Conservation (phyloP, 2,113 vertebrate genomes). For the Chionomys nivalis region DNA sequence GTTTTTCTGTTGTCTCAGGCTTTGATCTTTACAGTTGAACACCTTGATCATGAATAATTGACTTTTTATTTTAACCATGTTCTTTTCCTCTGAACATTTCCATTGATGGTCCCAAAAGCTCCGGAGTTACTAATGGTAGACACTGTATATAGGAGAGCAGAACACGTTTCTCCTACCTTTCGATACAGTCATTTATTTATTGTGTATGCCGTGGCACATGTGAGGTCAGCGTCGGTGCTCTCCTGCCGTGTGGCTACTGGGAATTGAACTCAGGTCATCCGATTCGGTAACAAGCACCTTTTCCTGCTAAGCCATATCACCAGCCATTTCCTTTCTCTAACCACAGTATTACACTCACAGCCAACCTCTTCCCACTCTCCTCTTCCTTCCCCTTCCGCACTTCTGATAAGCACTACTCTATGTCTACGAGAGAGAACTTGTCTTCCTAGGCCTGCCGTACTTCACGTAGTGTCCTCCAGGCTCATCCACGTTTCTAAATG, state of each 20-base stretch:
- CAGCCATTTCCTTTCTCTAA: not conserved
- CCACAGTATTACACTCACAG: not conserved
- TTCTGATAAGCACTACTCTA: not conserved
- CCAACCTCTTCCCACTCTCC: not conserved
- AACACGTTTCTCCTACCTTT: not conserved
- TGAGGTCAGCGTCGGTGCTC: not conserved
- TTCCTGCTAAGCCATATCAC: too few species aligned
- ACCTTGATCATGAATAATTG: not conserved
- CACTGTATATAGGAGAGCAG: not conserved
- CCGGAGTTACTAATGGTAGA: not conserved
- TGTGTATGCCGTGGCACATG: not conserved
- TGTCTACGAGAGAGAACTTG: not conserved
- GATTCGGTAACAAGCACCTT: not conserved
- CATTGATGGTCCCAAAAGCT: not conserved
- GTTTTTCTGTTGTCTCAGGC: not conserved
- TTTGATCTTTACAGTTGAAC: constrained; percentile 1
- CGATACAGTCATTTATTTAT: not conserved
- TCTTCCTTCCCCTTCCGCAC: not conserved
- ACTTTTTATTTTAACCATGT: not conserved
- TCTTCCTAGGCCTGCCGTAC: not conserved
- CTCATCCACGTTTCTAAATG: not conserved
- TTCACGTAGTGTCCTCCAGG: not conserved
- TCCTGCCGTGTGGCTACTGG: not conserved
- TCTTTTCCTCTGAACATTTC: constrained; percentile 24
- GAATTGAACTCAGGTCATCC: not conserved